phyloP scores from a whole-genome alignment of 1,140 invertebrate genomes.

The Callitettix versicolor region DNA sequence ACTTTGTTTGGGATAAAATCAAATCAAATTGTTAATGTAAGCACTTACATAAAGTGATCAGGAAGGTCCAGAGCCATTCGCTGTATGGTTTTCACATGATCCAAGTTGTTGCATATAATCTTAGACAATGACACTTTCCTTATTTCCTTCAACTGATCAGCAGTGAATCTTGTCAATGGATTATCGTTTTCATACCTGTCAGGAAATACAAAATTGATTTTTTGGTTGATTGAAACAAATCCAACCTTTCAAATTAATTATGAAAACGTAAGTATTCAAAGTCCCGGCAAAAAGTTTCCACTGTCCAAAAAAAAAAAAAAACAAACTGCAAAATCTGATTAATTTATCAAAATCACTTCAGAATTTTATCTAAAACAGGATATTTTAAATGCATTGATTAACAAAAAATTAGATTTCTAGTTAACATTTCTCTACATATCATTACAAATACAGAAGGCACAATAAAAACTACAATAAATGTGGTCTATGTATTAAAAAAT shows the following conservation, averaged over 20 bases:
- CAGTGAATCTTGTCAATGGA: constrained; percentile 68
- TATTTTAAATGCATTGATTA: no score
- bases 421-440: no score
- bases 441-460: no score
- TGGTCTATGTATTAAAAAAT: no score
- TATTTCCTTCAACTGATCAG: constrained; percentile 84
- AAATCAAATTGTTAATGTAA: neutral
- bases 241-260: no score
- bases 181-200: constrained; percentile 82
- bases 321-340: neutral
- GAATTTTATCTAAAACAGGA: no score
- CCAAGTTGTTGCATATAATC: constrained; percentile 88
- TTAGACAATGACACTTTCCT: constrained; percentile 82
- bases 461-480: no score
- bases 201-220: no score
- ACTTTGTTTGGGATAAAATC: no score
- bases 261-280: neutral
- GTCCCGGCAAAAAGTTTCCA: neutral
- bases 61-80: constrained; percentile 78
- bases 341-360: neutral
- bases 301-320: neutral
- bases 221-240: no score
- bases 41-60: constrained; percentile 73
- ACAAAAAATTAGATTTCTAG: no score
- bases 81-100: constrained; percentile 76